Evolutionary conservation across 2,888 invertebrate genomes (phyloP).

Genomic region (Dicycla oo): DNA sequence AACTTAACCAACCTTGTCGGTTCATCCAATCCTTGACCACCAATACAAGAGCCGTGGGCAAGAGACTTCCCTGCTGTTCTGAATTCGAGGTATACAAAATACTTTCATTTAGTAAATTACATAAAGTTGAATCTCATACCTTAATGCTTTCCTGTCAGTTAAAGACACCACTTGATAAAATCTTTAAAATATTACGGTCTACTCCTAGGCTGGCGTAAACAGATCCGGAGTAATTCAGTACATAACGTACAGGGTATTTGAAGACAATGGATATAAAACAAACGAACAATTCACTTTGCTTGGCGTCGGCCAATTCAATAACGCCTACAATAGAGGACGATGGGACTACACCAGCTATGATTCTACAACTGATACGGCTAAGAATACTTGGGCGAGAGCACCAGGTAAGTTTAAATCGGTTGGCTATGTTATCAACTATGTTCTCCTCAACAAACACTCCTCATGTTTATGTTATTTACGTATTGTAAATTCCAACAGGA

Average conservation of each 20-base stretch:
- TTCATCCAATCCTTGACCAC: conserved; percentile 91
- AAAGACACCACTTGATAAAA: no score
- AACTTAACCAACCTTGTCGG: conserved; percentile 91
- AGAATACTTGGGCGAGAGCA: conserved; percentile 76
- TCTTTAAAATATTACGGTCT: neutral
- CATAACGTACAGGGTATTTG: conserved; percentile 84
- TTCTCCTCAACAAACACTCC: neutral
- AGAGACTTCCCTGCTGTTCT: conserved; percentile 83
- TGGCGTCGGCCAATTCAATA: conserved; percentile 61
- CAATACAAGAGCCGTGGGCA: conserved; percentile 91
- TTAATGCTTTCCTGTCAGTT: neutral
- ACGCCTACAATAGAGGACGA: conserved; percentile 71
- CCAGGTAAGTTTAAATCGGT: no score
- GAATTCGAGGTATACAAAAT: conserved; percentile 85
- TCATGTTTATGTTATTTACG: neutral
- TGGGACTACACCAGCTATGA: conserved; percentile 74
- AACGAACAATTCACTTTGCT: conserved; percentile 70
- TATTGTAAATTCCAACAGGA: conserved; percentile 66
- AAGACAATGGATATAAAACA: conserved; percentile 84
- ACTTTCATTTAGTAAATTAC: neutral
- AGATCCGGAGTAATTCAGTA: conserved; percentile 87
- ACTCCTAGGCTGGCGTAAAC: conserved; percentile 67
- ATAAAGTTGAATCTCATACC: neutral
- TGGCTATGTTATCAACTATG: neutral
- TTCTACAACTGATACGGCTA: conserved; percentile 75